Evolutionary conservation across 2,113 vertebrate genomes (phyloP).

Genomic region (Malurus alboscapulatus): DNA sequence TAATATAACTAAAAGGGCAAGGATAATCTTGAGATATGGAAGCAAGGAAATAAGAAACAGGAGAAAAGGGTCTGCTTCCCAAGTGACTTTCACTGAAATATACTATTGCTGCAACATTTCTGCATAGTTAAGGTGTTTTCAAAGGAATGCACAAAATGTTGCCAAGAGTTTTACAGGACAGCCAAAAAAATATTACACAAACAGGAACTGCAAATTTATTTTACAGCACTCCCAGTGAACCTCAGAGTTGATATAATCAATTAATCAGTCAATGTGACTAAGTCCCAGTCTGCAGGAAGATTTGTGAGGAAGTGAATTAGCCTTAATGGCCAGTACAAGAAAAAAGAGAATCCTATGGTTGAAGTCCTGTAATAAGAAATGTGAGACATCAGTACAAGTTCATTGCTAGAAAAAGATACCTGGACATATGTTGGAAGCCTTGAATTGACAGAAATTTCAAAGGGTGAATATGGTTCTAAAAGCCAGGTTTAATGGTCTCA

Average conservation of each 20-base stretch:
- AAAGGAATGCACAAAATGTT: background rate
- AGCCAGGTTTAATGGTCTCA: accelerated
- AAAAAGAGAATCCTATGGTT: background rate
- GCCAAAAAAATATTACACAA: background rate
- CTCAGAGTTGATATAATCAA: background rate
- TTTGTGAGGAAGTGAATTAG: background rate
- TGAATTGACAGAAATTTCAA: background rate
- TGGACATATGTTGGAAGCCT: background rate
- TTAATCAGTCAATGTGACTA: background rate
- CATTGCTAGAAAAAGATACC: background rate
- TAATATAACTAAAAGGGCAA: background rate
- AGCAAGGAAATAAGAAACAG: background rate
- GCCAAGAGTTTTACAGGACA: background rate
- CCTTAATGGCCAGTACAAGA: background rate
- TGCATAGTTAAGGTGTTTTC: background rate
- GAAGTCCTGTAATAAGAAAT: background rate
- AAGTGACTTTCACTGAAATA: background rate
- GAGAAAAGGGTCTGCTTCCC: background rate
- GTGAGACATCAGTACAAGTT: background rate
- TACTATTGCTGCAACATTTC: background rate
- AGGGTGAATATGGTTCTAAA: background rate
- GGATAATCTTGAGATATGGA: background rate
- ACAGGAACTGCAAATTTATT: accelerated
- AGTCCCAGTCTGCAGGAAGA: background rate
- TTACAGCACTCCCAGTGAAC: background rate